Percentiles rank a stretch among this genome's conserved stretches.
phyloP scores from a whole-genome alignment of 2,113 vertebrate species.

The Stegostoma tigrinum region DNA sequence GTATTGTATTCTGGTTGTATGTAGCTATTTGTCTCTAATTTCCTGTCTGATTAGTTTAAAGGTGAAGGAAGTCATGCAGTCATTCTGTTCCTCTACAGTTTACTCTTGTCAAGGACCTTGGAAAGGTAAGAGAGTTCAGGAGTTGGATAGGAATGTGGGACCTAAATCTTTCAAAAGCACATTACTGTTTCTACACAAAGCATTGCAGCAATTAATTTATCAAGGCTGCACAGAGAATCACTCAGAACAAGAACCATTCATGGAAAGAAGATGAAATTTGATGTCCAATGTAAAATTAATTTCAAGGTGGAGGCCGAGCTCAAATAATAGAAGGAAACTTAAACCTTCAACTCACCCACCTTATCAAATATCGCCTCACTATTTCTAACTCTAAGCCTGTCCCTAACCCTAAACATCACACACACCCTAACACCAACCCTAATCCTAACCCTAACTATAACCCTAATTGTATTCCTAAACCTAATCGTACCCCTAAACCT shows the following conservation, averaged over 20 bases:
- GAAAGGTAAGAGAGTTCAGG: constrained; percentile 56
- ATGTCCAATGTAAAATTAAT: not conserved
- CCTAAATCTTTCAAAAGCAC: not conserved
- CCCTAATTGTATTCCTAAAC: too few relatives aligned
- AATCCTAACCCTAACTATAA: too few relatives aligned
- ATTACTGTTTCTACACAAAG: not conserved
- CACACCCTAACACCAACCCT: too few relatives aligned
- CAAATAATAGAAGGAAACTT: too few relatives aligned
- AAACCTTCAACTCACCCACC: too few relatives aligned
- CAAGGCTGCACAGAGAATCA: not conserved
- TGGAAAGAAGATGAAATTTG: not conserved
- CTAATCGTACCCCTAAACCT: too few relatives aligned
- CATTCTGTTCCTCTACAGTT: constrained; percentile 78
- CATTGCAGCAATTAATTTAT: not conserved
- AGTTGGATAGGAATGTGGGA: not conserved
- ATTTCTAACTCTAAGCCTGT: too few relatives aligned
- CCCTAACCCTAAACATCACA: too few relatives aligned
- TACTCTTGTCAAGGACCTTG: constrained; percentile 73
- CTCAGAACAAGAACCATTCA: not conserved
- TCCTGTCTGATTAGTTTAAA: constrained; percentile 58
- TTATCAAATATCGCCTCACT: too few relatives aligned
- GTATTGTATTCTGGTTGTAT: not conserved
- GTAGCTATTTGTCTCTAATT: not conserved
- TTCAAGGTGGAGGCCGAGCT: too few relatives aligned
- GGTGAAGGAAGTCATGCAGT: constrained; percentile 66